Evolutionary conservation across 2,797 vertebrate genomes (phyloP).

Genomic region (Astyanax mexicanus): DNA sequence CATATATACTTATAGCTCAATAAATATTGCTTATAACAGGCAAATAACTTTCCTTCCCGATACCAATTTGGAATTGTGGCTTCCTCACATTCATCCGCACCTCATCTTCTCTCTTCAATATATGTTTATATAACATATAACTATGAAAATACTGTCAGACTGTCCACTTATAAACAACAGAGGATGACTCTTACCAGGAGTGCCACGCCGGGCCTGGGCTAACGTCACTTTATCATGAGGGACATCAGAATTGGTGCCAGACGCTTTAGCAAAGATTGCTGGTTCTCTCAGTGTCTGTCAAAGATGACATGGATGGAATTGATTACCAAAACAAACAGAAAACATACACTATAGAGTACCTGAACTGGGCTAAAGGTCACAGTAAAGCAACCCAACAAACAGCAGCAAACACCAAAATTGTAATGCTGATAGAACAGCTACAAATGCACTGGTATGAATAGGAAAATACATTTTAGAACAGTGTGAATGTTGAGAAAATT

Average conservation of each 20-base stretch:
- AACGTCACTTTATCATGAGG: conserved; percentile 90
- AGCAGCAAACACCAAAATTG: background rate
- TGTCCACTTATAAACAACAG: background rate
- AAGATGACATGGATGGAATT: background rate
- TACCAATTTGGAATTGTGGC: too few relatives aligned
- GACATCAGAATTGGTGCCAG: conserved; percentile 81
- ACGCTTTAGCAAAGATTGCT: conserved; percentile 87
- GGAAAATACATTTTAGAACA: too few relatives aligned
- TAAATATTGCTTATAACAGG: too few relatives aligned
- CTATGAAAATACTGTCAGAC: background rate
- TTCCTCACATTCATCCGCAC: too few relatives aligned
- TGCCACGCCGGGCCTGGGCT: conserved; percentile 91
- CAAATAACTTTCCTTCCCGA: too few relatives aligned
- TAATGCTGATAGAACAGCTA: too few relatives aligned
- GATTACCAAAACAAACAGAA: background rate
- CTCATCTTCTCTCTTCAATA: too few relatives aligned
- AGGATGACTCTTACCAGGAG: conserved; percentile 83
- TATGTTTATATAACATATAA: too few relatives aligned
- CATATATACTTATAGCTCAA: too few relatives aligned
- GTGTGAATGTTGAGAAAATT: background rate
- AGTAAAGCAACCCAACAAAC: background rate
- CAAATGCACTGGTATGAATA: background rate
- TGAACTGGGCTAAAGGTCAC: background rate
- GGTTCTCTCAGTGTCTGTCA: conserved; percentile 87
- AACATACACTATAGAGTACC: background rate